Evolutionary conservation across 1,140 invertebrate genomes (phyloP), one percentile per base, ranked within the genome.

Genomic region (Cyclina sinensis): DNA sequence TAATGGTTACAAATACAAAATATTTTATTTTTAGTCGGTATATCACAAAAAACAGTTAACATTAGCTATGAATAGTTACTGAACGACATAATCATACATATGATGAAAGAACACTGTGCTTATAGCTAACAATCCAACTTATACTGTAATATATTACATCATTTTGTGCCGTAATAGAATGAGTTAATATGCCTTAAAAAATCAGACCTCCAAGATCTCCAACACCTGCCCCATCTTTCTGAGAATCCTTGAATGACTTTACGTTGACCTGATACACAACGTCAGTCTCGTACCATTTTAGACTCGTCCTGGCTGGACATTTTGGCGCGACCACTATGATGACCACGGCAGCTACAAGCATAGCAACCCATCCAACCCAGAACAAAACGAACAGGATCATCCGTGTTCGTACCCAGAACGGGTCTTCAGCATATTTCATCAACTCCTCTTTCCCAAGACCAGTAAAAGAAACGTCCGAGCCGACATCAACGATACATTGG

Each of bases 201-300:
- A n/a, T n/a, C n/a, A 68, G 89, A 92, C 92, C 91, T 57, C 78
- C 96, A 39, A 98, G 92, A 95, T 98, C 97, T 5, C 98, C 97
- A 43, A 97, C 94, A 32, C 97, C 98, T 93, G 98, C 97, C 0
- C 96, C 97, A 93, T 98, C 96, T 92, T 96, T 84, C 4, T 54
- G n/a, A 11, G 96, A 97, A 92, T 98, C 98, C 91, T 97, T 97
- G 94, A 98, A 98, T 2, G 97, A 98, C 73, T 97, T 95, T 0
- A 97, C 88, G 93, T 98, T 98, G 73, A 98, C 97, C 94, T 98
- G 97, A 94, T 98, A 98, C 43, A 98, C 96, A 7, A 97, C 94
- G 0, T 96, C 97, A 43, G 96, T 96, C 89, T 97, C 96, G 97
- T 97, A 98, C 98, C 98, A 98, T 92, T 97, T 94, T n/a, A 95